A percentile compares a stretch with the other conserved stretches of the same genome.
phyloP scores from a whole-genome alignment of 2,888 invertebrate genomes.

The Gasteruption jaculator region DNA sequence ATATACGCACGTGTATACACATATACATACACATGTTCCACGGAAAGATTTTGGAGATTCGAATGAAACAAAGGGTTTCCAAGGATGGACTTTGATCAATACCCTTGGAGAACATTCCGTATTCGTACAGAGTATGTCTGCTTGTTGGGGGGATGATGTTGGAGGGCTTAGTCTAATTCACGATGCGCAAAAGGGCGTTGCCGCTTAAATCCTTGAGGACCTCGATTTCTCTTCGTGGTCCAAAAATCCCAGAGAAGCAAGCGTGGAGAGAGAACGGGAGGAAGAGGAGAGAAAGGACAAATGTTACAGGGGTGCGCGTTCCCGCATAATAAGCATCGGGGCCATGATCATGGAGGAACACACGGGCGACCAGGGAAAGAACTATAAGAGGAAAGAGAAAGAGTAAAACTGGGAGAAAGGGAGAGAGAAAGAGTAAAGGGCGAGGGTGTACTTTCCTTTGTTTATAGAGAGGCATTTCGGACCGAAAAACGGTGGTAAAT shows the following conservation, averaged over 20 bases:
- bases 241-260: conserved; percentile 1
- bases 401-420: conserved; percentile 5
- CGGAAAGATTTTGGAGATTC: too few relatives aligned
- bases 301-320: conserved; percentile 22
- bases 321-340: conserved; percentile 40
- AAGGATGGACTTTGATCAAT: too few relatives aligned
- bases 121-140: too few relatives aligned
- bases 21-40: too few relatives aligned
- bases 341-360: too few relatives aligned
- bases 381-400: conserved; percentile 7
- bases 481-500: conserved; percentile 37
- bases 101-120: too few relatives aligned
- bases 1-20: too few relatives aligned
- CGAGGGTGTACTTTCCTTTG: too few relatives aligned
- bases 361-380: too few relatives aligned
- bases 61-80: too few relatives aligned
- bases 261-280: background rate
- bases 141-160: too few relatives aligned
- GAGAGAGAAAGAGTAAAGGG: conserved; percentile 19
- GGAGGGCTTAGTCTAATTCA: conserved; percentile 20
- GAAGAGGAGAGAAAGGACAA: conserved; percentile 3
- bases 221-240: conserved; percentile 1
- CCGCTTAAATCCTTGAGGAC: conserved; percentile 16
- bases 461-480: conserved; percentile 27
- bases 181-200: conserved; percentile 11